Evolutionary conservation across 1,140 invertebrate species (phyloP).

Genomic region (Holotrichia oblita): DNA sequence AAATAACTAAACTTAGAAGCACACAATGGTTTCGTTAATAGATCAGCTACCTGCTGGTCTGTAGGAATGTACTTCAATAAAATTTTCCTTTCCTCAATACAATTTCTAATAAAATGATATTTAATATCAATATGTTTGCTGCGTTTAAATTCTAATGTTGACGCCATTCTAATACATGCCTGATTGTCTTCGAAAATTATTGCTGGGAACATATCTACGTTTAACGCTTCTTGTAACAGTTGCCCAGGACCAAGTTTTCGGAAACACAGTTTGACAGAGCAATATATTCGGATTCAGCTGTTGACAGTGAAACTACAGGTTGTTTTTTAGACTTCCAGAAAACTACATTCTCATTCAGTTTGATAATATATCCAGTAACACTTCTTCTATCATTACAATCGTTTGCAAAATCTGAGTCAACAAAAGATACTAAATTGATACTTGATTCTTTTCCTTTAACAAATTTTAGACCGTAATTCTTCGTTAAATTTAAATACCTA

Average conservation of each 20-base stretch:
- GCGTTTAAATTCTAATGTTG: conserved; percentile 41
- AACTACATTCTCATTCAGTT: conserved; percentile 45
- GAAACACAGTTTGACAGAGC: conserved; percentile 49
- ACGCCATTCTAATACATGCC: conserved; percentile 36
- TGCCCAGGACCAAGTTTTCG: conserved; percentile 44
- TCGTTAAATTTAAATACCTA: too few relatives aligned
- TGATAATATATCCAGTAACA: conserved; percentile 48
- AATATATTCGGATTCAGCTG: conserved; percentile 53
- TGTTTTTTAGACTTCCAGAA: conserved; percentile 51
- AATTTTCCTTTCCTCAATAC: neutral
- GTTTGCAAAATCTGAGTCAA: conserved; percentile 1
- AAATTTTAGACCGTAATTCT: too few relatives aligned
- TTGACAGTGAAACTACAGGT: conserved; percentile 51
- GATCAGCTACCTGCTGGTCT: too few relatives aligned
- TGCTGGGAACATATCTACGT: neutral
- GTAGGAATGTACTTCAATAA: too few relatives aligned
- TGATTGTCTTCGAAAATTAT: conserved; percentile 42
- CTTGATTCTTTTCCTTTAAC: too few relatives aligned
- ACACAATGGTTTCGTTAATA: too few relatives aligned
- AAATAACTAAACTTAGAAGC: too few relatives aligned
- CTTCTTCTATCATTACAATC: conserved; percentile 34
- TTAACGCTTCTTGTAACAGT: neutral
- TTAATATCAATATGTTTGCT: conserved; percentile 54
- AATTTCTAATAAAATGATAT: conserved; percentile 51
- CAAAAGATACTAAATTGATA: too few relatives aligned